Evolutionary conservation across 2,797 vertebrate species (phyloP), one percentile per base, ranked within the genome.

Genomic region (Kryptolebias ocellatus): DNA sequence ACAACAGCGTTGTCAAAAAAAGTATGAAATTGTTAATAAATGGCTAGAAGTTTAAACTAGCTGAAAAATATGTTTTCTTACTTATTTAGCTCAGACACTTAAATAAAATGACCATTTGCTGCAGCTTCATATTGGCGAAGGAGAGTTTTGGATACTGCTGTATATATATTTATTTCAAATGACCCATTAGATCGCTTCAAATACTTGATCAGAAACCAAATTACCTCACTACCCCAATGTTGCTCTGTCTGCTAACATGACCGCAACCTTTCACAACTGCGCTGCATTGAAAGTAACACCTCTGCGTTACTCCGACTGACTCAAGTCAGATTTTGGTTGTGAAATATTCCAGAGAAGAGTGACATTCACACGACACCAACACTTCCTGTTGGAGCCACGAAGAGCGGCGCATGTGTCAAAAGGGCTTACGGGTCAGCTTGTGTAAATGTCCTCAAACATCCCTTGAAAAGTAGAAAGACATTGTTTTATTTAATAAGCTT

Each of bases 371-470:
- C 18, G 10, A 49, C 16, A 18, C 18, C 47, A 49, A 18, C 9
- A 49, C n/a, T 31, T 1, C 18, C 28, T 34, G 6, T 5, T 18
- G 17, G n/a, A 37, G 34, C 3, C 20, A 49, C 18, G 27, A 60
- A 49, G 4, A 50, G 3, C 1, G 6, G 54, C 3, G 3, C 46
- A 24, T 24, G 18, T 37, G 29, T 39, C 12, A 61, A 50, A 50
- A 50, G 59, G 59, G 29, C 46, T 61, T 15, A 93, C 92, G 91
- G 17, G 94, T 92, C 93, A 92, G 92, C 20, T 24, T 24, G 95
- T 92, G 45, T 78, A 47, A 79, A 74, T 59, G 60, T 70, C 60
- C 69, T 72, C 5, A 49, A 72, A 79, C 39, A 69, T 68, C 53
- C 92, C 45, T 47, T 57, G 11, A 78, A 42, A 79, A 70, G 62